Conservation (phyloP, 2,888 invertebrate species). For the Dorcus parallelipipedus region DNA sequence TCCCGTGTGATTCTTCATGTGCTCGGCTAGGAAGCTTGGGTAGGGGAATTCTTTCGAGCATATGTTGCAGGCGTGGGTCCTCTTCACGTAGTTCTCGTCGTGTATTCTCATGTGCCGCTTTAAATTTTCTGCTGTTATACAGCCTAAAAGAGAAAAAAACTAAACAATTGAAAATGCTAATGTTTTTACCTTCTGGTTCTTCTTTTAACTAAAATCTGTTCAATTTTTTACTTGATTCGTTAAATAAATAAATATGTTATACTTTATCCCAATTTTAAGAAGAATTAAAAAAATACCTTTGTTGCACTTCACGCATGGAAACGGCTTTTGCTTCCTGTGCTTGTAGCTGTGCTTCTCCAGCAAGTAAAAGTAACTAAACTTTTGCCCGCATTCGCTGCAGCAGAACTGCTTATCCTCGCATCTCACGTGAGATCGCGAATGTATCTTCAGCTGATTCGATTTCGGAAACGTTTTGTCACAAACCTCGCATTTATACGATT, state of each 20-base stretch:
- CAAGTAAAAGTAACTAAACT: constrained; percentile 36
- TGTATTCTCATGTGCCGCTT: constrained; percentile 41
- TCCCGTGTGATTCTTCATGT: constrained; percentile 46
- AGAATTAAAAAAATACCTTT: constrained; percentile 39
- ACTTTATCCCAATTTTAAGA: neutral
- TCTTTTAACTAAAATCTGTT: neutral
- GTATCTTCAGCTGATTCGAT: constrained; percentile 20
- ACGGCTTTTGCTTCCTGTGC: constrained; percentile 40
- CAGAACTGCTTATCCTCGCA: constrained; percentile 22
- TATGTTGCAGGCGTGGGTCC: constrained; percentile 36
- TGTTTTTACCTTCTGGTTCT: too few species aligned
- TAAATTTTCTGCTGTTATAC: constrained; percentile 42
- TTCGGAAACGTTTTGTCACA: constrained; percentile 26
- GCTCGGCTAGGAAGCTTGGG: constrained; percentile 41
- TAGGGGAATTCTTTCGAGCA: constrained; percentile 40
- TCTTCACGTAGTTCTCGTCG: constrained; percentile 37
- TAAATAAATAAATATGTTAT: neutral
- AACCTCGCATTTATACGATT: constrained; percentile 23
- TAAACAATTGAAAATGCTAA: neutral
- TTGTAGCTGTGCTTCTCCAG: constrained; percentile 40
- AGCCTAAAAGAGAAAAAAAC: constrained; percentile 31
- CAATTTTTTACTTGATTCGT: neutral
- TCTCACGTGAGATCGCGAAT: constrained; percentile 23
- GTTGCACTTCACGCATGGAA: constrained; percentile 38
- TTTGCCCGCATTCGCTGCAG: constrained; percentile 33